These are phyloP conservation scores for Ianthella basta DNA, from an alignment of 37 sponge, comb jelly and placozoan species.

Conservation along the genomic window DNA sequence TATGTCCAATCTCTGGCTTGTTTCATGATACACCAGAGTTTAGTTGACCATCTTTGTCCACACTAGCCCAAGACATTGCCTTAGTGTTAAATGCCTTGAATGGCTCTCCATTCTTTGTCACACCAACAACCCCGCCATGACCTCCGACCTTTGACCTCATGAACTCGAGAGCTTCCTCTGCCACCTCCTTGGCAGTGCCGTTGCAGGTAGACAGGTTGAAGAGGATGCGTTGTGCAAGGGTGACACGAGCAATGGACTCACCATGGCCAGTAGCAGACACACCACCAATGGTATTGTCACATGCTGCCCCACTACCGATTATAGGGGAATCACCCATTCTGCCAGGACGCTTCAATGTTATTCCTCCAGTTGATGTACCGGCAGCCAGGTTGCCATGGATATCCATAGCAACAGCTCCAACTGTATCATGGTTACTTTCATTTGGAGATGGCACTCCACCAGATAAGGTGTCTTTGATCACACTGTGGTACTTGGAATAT, in stretches of 20 bases:
- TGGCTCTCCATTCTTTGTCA: slow-evolving; percentile 52
- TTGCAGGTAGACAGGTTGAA: background rate
- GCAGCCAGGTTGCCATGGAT: slow-evolving; percentile 76
- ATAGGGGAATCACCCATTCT: slow-evolving; percentile 84
- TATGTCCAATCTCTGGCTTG: too few relatives aligned
- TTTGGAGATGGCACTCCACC: too few relatives aligned
- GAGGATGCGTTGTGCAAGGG: slow-evolving; percentile 58
- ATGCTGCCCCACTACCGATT: slow-evolving; percentile 73
- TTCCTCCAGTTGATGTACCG: slow-evolving; percentile 88
- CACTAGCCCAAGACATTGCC: slow-evolving; percentile 76
- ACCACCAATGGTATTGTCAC: slow-evolving; percentile 70
- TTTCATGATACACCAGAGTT: background rate
- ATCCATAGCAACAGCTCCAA: slow-evolving; percentile 86
- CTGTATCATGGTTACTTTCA: slow-evolving; percentile 66
- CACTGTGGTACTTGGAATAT: slow-evolving; percentile 42
- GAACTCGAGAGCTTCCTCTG: slow-evolving; percentile 48
- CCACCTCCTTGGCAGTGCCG: slow-evolving; percentile 27
- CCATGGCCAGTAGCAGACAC: slow-evolving; percentile 84
- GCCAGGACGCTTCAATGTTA: slow-evolving; percentile 72
- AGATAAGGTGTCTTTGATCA: slow-evolving; percentile 35
- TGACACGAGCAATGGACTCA: slow-evolving; percentile 72
- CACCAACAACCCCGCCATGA: slow-evolving; percentile 68
- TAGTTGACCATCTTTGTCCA: slow-evolving; percentile 40
- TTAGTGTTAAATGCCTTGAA: slow-evolving; percentile 57
- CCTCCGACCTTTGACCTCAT: slow-evolving; percentile 67